Conservation (phyloP, 2,888 invertebrate species). For the Brachypterus glaber region DNA sequence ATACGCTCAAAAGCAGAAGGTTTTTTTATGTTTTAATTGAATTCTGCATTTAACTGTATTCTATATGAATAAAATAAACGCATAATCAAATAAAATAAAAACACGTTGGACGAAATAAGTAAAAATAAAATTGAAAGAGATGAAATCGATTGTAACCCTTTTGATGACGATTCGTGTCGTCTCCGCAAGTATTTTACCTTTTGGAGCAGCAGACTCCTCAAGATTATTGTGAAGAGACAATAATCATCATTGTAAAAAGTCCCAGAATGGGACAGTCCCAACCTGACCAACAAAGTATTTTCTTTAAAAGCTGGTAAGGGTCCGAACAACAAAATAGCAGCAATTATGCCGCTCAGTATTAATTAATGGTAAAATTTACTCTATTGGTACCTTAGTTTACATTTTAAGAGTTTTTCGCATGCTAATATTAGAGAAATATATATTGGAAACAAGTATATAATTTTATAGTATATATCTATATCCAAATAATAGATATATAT, state of each 20-base stretch:
- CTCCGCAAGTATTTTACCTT: slow-evolving; percentile 30
- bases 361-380: slow-evolving; percentile 27
- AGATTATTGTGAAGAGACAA: slow-evolving; percentile 45
- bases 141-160: too few relatives aligned
- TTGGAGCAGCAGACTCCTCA: slow-evolving; percentile 30
- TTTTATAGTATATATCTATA: slow-evolving; percentile 14
- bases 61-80: too few relatives aligned
- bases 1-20: too few relatives aligned
- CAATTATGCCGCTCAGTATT: slow-evolving; percentile 26
- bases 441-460: slow-evolving; percentile 17
- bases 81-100: too few relatives aligned
- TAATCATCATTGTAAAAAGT: slow-evolving; percentile 40
- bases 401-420: slow-evolving; percentile 25
- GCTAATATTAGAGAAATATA: slow-evolving; percentile 22
- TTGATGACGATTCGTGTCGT: slow-evolving; percentile 26
- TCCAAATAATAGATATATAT: too few relatives aligned
- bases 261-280: too few relatives aligned
- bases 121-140: too few relatives aligned
- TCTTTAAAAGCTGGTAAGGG: slow-evolving; percentile 42
- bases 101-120: too few relatives aligned
- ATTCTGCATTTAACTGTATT: too few relatives aligned
- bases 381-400: slow-evolving; percentile 30
- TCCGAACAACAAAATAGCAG: slow-evolving; percentile 40
- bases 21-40: too few relatives aligned
- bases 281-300: slow-evolving; percentile 28